Conservation (phyloP, 2,797 vertebrate genomes). For the Apogon hyalosoma region DNA sequence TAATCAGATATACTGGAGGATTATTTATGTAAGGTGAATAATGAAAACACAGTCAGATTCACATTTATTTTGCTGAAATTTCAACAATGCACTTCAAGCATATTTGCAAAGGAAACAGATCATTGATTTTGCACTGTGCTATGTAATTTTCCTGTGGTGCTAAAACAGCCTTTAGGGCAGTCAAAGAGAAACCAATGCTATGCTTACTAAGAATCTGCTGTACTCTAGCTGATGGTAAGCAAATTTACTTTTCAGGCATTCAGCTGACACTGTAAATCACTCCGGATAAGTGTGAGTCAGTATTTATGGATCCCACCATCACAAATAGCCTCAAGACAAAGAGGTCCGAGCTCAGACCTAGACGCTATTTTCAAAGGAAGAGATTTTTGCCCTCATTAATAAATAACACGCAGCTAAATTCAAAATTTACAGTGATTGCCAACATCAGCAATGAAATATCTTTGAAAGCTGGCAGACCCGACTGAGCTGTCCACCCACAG, state of each 20-base stretch:
- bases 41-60: neutral
- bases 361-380: conserved; percentile 10
- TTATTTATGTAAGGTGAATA: neutral
- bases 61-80: neutral
- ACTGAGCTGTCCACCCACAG: conserved; percentile 22
- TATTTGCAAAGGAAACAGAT: neutral
- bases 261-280: conserved; percentile 48
- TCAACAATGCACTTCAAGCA: neutral
- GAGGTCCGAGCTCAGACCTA: conserved; percentile 14
- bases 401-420: conserved; percentile 55
- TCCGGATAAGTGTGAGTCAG: conserved; percentile 52
- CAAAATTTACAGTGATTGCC: conserved; percentile 28
- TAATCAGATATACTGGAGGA: neutral
- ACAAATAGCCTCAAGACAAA: conserved; percentile 53
- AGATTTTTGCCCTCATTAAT: conserved; percentile 49
- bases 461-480: conserved; percentile 13
- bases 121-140: neutral
- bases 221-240: conserved; percentile 44
- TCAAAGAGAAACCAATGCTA: conserved; percentile 3
- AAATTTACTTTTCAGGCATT: conserved; percentile 45
- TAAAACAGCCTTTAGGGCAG: conserved; percentile 5
- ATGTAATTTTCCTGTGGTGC: neutral
- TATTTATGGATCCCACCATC: conserved; percentile 53
- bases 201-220: conserved; percentile 10
- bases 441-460: neutral